Evolutionary conservation across 1,140 invertebrate species (phyloP).

Genomic region (Olivierus martensii): DNA sequence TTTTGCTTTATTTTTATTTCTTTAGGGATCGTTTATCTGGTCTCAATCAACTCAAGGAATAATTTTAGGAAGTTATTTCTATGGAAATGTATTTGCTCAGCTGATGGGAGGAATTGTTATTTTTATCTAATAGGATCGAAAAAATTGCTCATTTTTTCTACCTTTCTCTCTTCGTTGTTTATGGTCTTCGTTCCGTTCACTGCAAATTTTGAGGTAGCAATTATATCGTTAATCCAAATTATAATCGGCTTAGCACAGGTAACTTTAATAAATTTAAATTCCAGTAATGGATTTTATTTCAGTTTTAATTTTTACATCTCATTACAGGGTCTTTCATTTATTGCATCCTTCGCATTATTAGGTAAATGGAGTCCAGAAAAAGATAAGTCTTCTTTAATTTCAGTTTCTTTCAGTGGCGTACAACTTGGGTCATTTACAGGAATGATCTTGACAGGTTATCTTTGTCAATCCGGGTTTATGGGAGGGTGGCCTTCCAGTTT

Average conservation of each 20-base stretch:
- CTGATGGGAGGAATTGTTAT: constrained; percentile 61
- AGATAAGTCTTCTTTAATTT: neutral
- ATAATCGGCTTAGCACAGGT: constrained; percentile 32
- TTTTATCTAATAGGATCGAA: constrained; percentile 62
- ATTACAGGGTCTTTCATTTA: neutral
- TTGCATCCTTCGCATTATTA: neutral
- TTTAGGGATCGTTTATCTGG: constrained; percentile 58
- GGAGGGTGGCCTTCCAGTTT: constrained; percentile 18
- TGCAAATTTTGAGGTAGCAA: constrained; percentile 34
- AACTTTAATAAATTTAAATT: neutral
- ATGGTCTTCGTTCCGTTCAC: constrained; percentile 59
- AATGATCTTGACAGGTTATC: constrained; percentile 13
- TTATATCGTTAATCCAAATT: constrained; percentile 28
- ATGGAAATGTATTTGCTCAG: constrained; percentile 68
- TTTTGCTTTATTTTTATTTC: no score
- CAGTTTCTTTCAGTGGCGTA: neutral
- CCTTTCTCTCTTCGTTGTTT: constrained; percentile 61
- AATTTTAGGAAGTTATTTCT: constrained; percentile 68
- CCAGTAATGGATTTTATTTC: no score
- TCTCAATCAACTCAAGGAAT: constrained; percentile 58
- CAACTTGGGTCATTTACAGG: constrained; percentile 4
- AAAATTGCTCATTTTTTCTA: constrained; percentile 66
- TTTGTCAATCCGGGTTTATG: constrained; percentile 1
- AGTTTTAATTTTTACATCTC: no score
- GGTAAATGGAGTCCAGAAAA: neutral